These are phyloP conservation scores for Drosophila subsilvestris DNA, from an alignment of 2,888 invertebrate genomes.

Conservation along the genomic window DNA sequence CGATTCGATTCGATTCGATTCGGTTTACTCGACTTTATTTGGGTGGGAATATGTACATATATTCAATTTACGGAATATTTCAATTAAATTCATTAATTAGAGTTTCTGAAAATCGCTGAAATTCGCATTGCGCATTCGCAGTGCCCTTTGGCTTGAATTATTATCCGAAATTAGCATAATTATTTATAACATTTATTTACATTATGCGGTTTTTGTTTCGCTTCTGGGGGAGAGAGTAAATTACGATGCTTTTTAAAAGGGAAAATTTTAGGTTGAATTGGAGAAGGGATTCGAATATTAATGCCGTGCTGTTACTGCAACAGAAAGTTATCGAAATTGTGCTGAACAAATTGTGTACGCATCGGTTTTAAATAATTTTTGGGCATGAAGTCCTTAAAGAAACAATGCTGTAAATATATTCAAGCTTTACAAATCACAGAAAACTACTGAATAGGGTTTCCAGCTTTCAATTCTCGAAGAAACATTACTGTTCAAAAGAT, in stretches of 20 bases:
- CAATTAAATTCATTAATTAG: slow-evolving; percentile 38
- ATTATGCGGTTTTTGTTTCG: slow-evolving; percentile 7
- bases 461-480: too few relatives aligned
- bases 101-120: slow-evolving; percentile 16
- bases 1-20: too few relatives aligned
- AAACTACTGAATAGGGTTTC: too few relatives aligned
- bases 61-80: slow-evolving; percentile 32
- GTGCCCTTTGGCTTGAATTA: slow-evolving; percentile 29
- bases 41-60: not conserved
- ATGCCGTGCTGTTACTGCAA: too few relatives aligned
- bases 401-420: too few relatives aligned
- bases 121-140: slow-evolving; percentile 6
- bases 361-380: too few relatives aligned
- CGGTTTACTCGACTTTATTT: not conserved
- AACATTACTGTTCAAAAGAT: too few relatives aligned
- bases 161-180: slow-evolving; percentile 37
- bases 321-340: too few relatives aligned
- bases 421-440: too few relatives aligned
- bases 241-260: not conserved
- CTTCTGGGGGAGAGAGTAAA: not conserved
- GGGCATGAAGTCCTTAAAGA: too few relatives aligned
- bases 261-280: slow-evolving; percentile 1
- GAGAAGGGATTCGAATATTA: not conserved
- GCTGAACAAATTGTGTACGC: too few relatives aligned
- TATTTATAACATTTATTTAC: slow-evolving; percentile 37